A percentile compares a stretch with the other conserved stretches of the same genome.
Evolutionary conservation across 2,797 vertebrate genomes (phyloP).

Genomic region (Tapera naevia): DNA sequence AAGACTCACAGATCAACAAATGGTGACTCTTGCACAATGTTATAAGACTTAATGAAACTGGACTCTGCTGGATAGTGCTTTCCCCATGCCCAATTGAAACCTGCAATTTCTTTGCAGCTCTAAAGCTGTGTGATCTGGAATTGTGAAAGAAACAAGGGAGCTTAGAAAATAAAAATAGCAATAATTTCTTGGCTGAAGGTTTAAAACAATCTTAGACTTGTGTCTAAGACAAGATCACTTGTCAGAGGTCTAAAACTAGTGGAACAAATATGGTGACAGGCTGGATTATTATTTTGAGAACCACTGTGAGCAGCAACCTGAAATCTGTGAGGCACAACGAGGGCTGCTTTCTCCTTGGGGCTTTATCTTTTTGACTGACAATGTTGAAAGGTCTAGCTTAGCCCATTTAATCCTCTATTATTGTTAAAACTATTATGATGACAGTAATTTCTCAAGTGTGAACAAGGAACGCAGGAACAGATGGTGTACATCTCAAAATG

Average conservation of each 20-base stretch:
- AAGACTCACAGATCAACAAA: not conserved
- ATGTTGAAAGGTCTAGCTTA: not conserved
- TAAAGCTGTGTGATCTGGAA: not conserved
- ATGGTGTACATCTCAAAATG: not conserved
- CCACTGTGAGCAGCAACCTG: not conserved
- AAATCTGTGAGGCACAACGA: not conserved
- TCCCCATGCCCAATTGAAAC: not conserved
- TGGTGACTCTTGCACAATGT: not conserved
- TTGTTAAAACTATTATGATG: not conserved
- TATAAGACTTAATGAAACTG: not conserved
- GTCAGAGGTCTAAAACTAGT: not conserved
- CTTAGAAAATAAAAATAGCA: not conserved
- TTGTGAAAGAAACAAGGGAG: not conserved
- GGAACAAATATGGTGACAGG: not conserved
- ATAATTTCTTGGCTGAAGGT: not conserved
- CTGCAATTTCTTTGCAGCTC: not conserved
- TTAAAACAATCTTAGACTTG: not conserved
- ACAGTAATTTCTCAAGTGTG: not conserved
- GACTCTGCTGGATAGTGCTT: not conserved
- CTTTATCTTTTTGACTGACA: not conserved
- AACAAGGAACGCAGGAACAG: not conserved
- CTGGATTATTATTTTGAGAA: not conserved
- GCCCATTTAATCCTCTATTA: not conserved
- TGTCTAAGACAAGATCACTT: not conserved
- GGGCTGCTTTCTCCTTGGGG: not conserved